These are phyloP conservation scores for Liolophura sinensis DNA, from an alignment of 1,140 invertebrate species.

Conservation along the genomic window DNA sequence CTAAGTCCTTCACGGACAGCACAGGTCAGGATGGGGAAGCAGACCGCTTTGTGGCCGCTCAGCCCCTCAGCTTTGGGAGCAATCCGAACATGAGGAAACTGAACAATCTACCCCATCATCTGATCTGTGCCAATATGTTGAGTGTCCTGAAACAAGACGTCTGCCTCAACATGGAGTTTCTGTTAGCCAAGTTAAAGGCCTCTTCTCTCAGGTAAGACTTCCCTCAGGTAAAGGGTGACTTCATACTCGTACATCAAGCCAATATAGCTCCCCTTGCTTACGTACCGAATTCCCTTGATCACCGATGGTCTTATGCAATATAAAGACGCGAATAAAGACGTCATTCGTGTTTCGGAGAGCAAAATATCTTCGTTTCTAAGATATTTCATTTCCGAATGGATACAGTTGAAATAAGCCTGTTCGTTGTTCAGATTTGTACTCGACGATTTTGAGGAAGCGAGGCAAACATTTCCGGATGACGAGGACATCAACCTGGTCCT, in stretches of 20 bases:
- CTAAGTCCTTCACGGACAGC: slow-evolving; percentile 32
- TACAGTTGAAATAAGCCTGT: background rate
- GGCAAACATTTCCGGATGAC: slow-evolving; percentile 20
- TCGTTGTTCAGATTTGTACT: slow-evolving; percentile 22
- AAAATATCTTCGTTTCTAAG: no score
- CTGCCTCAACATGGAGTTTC: slow-evolving; percentile 94
- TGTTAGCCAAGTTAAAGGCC: slow-evolving; percentile 81
- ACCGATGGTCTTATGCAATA: no score
- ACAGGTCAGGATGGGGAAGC: slow-evolving; percentile 21
- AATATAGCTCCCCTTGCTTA: no score
- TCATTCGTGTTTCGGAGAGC: no score
- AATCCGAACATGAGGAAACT: slow-evolving; percentile 73
- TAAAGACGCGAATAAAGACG: no score
- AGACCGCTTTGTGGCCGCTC: slow-evolving; percentile 28
- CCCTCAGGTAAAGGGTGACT: no score
- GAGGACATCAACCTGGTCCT: slow-evolving; percentile 18
- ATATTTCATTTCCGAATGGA: no score
- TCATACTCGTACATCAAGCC: no score
- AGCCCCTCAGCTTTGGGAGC: slow-evolving; percentile 53
- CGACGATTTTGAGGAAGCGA: slow-evolving; percentile 28
- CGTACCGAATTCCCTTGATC: no score
- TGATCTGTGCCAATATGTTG: slow-evolving; percentile 77
- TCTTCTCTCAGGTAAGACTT: slow-evolving; percentile 29
- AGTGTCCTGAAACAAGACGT: slow-evolving; percentile 90
- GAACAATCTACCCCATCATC: slow-evolving; percentile 78